Conservation (phyloP, 92 coral and sea anemone genomes). For the Porites evermanni region DNA sequence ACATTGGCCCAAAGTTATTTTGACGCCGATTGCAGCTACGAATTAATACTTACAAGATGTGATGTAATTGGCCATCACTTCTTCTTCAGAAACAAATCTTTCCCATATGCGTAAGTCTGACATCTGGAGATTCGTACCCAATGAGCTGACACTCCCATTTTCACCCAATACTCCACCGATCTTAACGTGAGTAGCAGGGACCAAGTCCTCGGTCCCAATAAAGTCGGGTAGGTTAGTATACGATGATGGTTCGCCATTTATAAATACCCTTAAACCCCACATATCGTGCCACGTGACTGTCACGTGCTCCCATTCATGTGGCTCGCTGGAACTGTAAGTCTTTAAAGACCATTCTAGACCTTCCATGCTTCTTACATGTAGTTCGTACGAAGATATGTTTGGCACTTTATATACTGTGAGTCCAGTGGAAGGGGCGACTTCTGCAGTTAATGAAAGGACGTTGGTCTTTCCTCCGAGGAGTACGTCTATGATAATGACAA, state of each 20-base stretch:
- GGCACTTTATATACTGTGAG: constrained; percentile 33
- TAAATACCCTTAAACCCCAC: constrained; percentile 30
- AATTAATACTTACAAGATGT: not conserved
- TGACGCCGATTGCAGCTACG: no score
- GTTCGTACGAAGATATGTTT: not conserved
- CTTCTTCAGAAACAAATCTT: constrained; percentile 1
- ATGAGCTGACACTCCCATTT: not conserved
- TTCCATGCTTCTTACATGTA: not conserved
- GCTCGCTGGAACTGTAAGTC: not conserved
- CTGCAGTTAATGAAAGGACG: constrained; percentile 54
- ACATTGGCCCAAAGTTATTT: no score
- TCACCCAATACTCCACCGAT: constrained; percentile 19
- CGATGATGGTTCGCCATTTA: constrained; percentile 1
- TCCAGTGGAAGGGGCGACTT: constrained; percentile 36
- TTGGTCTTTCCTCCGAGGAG: not conserved
- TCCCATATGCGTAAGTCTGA: constrained; percentile 16
- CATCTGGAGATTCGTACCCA: constrained; percentile 13
- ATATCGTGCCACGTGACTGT: constrained; percentile 36
- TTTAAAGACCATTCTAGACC: not conserved
- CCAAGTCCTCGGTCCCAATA: no score
- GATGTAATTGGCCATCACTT: not conserved
- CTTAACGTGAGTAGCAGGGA: not conserved
- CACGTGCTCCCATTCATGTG: constrained; percentile 56
- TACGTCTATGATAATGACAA: not conserved
- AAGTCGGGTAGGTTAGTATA: not conserved